Conservation (phyloP, 2,888 invertebrate genomes). For the Stenodera caucasica region DNA sequence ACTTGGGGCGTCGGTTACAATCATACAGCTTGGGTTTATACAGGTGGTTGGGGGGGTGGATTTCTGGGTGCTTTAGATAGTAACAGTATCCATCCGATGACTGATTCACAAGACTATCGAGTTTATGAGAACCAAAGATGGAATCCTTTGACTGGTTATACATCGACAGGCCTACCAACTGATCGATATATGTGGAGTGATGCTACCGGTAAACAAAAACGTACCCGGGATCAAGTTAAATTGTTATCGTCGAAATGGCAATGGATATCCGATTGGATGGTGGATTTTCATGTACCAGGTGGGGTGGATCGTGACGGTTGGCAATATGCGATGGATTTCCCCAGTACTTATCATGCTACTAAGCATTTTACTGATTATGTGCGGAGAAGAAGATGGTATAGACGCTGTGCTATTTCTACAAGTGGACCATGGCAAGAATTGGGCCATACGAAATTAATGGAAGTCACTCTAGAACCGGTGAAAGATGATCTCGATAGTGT, state of each 20-base stretch:
- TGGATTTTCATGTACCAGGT: slow-evolving; percentile 88
- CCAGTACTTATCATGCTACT: slow-evolving; percentile 80
- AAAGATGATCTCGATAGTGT: slow-evolving; percentile 55
- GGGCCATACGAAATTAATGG: slow-evolving; percentile 82
- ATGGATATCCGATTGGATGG: slow-evolving; percentile 90
- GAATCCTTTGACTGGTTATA: slow-evolving; percentile 90
- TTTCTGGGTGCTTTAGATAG: slow-evolving; percentile 67
- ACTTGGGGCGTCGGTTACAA: slow-evolving; percentile 92
- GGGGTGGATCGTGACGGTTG: slow-evolving; percentile 91
- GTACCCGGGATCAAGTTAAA: slow-evolving; percentile 84
- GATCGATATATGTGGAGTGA: slow-evolving; percentile 93
- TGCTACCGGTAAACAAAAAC: slow-evolving; percentile 77
- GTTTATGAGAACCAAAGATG: slow-evolving; percentile 94
- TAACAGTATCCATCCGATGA: slow-evolving; percentile 71
- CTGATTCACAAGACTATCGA: slow-evolving; percentile 82
- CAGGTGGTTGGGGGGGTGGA: slow-evolving; percentile 86
- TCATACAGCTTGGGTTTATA: slow-evolving; percentile 86
- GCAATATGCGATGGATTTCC: slow-evolving; percentile 95
- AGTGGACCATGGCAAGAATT: slow-evolving; percentile 88
- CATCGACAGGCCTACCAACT: slow-evolving; percentile 81
- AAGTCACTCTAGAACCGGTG: slow-evolving; percentile 65
- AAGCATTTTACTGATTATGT: slow-evolving; percentile 90
- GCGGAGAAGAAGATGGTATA: slow-evolving; percentile 54
- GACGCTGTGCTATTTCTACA: slow-evolving; percentile 76
- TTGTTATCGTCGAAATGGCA: slow-evolving; percentile 85